Evolutionary conservation across 1,140 invertebrate species (phyloP), one percentile per base, ranked within the genome.

Genomic region (Lasioglossum albipes): DNA sequence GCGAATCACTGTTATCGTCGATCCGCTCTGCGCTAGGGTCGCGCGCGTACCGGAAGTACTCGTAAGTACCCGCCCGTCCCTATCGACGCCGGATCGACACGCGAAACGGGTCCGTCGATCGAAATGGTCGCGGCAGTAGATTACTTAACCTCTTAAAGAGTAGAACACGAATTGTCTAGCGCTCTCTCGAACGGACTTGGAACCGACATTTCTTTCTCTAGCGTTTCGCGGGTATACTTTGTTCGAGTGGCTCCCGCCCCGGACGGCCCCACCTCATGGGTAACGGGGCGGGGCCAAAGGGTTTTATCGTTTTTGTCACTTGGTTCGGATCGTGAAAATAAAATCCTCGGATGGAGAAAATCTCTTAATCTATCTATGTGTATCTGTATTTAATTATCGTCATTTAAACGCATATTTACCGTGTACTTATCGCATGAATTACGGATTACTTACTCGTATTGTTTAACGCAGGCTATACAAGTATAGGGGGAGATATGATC

Each of bases 341-440:
- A 18, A 54, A 54, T 0, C 18, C 52, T 12, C 52, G 52, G 52
- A 2, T 52, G 52, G 65, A 16, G 22, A 31, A 36, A 74, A 66
- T 59, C 72, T 49, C 45, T 10, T 75, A 27, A 61, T 27, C 41
- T 62, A 49, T 80, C 52, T 62, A 80, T 31, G 78, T 80, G 57
- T 80, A 80, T 75, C 72, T 62, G 64, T 75, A 80, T 80, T 80
- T 80, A 80, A 80, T 80, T 80, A 80, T 80, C 65, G 71, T 80
- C 77, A 74, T 79, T 79, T 78, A 72, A 71, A 52, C 45, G 13
- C 13, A 59, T 79, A 66, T 79, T 49, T 73, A 74, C 61, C 65
- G 70, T 79, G 49, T 79, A 79, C 70, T 79, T 79, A 79, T 74
- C 77, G 75, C 75, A 79, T 79, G 70, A 12, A 74, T 79, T 74